These are phyloP conservation scores for Pyrocoelia pectoralis DNA, from an alignment of 2,888 invertebrate genomes.

Conservation along the genomic window DNA sequence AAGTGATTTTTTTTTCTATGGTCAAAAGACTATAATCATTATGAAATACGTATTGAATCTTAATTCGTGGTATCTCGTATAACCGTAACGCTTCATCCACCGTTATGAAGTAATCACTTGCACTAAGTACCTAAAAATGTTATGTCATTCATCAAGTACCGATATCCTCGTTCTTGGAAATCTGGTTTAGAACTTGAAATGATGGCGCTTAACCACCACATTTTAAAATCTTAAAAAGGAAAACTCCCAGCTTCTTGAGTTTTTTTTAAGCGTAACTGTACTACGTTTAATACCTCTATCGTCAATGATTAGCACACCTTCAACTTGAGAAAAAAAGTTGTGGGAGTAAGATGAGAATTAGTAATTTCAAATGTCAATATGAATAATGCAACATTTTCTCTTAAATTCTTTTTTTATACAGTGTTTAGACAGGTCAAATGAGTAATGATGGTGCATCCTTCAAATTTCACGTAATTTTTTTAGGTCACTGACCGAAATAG, in stretches of 20 bases:
- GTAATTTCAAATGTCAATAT: conserved; percentile 6
- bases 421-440: neutral
- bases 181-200: conserved; percentile 26
- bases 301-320: neutral
- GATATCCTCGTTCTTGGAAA: conserved; percentile 23
- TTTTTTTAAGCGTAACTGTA: conserved; percentile 5
- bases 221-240: conserved; percentile 28
- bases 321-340: neutral
- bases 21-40: neutral
- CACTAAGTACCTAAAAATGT: conserved; percentile 28
- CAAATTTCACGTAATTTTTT: conserved; percentile 2
- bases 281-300: conserved; percentile 3
- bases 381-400: conserved; percentile 11
- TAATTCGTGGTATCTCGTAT: neutral
- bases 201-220: conserved; percentile 19
- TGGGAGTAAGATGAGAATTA: neutral
- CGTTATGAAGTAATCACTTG: conserved; percentile 26
- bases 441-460: conserved; percentile 3
- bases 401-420: neutral
- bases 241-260: conserved; percentile 12
- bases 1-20: neutral
- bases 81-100: conserved; percentile 2
- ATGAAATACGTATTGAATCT: neutral
- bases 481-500: conserved; percentile 17
- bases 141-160: conserved; percentile 29